phyloP scores from a whole-genome alignment of 2,888 invertebrate genomes.

The Apodemia mormo region DNA sequence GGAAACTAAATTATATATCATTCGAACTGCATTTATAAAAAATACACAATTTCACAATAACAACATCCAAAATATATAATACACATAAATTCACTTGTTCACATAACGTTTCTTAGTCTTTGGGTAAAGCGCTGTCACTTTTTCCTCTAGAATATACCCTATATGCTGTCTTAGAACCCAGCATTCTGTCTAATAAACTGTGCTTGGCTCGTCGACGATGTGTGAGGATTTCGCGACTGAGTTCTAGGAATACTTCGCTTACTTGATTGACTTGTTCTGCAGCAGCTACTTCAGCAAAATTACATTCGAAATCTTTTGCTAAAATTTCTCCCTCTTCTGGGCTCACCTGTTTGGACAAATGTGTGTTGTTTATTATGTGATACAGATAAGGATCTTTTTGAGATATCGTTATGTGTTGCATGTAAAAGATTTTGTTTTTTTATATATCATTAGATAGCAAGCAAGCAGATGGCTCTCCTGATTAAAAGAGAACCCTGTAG shows the following conservation, averaged over 20 bases:
- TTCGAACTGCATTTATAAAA: neutral
- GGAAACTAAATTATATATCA: neutral
- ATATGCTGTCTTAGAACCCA: slow-evolving; percentile 87
- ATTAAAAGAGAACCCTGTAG: too few relatives aligned
- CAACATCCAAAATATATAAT: neutral
- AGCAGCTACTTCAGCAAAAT: slow-evolving; percentile 93
- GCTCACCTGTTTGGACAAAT: slow-evolving; percentile 80
- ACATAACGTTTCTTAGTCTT: slow-evolving; percentile 80
- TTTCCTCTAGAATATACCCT: slow-evolving; percentile 92
- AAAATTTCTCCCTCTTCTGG: slow-evolving; percentile 93
- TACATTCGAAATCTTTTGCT: slow-evolving; percentile 93
- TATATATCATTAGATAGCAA: too few relatives aligned
- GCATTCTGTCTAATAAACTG: slow-evolving; percentile 90
- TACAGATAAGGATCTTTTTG: too few relatives aligned
- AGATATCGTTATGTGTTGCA: too few relatives aligned
- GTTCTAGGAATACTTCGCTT: slow-evolving; percentile 91
- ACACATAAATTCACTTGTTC: slow-evolving; percentile 35
- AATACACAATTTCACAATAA: neutral
- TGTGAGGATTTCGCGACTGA: slow-evolving; percentile 90
- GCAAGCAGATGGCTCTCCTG: too few relatives aligned
- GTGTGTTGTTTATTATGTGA: neutral
- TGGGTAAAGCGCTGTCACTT: slow-evolving; percentile 93
- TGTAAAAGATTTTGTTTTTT: too few relatives aligned
- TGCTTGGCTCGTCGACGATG: slow-evolving; percentile 92
- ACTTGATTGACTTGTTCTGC: slow-evolving; percentile 94